Evolutionary conservation across 2,113 vertebrate genomes (phyloP).

Genomic region (Ursus arctos): DNA sequence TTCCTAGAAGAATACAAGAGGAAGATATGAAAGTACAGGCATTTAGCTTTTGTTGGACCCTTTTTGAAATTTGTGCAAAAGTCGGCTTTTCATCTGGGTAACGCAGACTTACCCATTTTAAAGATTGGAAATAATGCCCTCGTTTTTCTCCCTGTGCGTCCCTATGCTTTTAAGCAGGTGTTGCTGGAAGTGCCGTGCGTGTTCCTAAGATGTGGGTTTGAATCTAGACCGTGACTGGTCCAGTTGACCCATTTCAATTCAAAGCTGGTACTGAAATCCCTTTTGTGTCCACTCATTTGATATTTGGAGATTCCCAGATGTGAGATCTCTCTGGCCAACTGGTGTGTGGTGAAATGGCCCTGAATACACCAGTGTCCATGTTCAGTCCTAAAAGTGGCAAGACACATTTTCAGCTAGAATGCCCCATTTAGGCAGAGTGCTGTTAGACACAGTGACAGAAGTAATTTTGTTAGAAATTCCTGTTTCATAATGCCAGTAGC

Average conservation of each 20-base stretch:
- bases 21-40: not conserved
- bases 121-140: not conserved
- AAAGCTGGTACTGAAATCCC: not conserved
- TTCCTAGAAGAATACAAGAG: not conserved
- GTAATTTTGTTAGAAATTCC: slow-evolving; percentile 41
- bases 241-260: not conserved
- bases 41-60: not conserved
- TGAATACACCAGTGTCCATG: not conserved
- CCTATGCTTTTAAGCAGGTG: not conserved
- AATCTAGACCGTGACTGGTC: not conserved
- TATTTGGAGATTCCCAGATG: not conserved
- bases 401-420: not conserved
- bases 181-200: fast-evolving
- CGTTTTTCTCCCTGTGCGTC: not conserved
- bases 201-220: not conserved
- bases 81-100: not conserved
- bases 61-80: not conserved
- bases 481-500: not conserved
- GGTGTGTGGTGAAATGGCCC: not conserved
- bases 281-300: not conserved
- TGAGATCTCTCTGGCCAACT: not conserved
- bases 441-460: not conserved
- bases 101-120: not conserved
- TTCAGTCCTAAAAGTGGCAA: not conserved
- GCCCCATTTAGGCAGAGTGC: not conserved